Percentiles rank a stretch among this genome's conserved stretches.
Evolutionary conservation across 2,888 invertebrate genomes (phyloP).

Genomic region (Oxyscelio sp.): DNA sequence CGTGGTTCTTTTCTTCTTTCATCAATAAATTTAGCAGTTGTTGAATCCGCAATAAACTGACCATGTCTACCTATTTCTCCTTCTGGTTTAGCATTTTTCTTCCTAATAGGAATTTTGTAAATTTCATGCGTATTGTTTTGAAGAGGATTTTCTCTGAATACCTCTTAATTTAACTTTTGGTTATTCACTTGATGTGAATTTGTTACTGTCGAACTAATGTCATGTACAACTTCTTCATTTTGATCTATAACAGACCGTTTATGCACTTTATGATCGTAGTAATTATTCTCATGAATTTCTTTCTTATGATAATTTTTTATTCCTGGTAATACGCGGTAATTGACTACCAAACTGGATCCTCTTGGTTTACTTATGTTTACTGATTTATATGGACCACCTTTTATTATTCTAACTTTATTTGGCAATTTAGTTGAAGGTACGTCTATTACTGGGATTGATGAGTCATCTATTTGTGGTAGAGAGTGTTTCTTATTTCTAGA

Average conservation of each 20-base stretch:
- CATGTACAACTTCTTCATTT: background rate
- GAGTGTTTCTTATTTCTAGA: background rate
- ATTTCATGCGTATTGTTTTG: conserved; percentile 64
- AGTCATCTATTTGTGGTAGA: background rate
- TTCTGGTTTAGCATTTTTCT: conserved; percentile 78
- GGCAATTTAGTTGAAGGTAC: conserved; percentile 41
- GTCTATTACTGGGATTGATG: conserved; percentile 33
- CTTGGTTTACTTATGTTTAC: conserved; percentile 55
- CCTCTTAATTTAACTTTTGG: conserved; percentile 4
- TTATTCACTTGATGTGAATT: conserved; percentile 41
- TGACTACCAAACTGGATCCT: conserved; percentile 49
- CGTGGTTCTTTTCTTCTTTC: conserved; percentile 83
- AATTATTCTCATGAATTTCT: conserved; percentile 22
- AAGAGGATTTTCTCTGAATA: background rate
- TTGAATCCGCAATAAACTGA: conserved; percentile 66
- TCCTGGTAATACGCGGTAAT: conserved; percentile 42
- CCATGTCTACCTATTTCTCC: conserved; percentile 76
- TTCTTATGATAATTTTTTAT: conserved; percentile 25
- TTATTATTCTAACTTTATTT: conserved; percentile 47
- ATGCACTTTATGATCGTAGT: conserved; percentile 16
- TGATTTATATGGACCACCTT: conserved; percentile 55
- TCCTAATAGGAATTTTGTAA: conserved; percentile 80
- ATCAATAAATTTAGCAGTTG: conserved; percentile 67
- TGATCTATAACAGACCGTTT: conserved; percentile 48
- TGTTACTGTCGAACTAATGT: conserved; percentile 37